Conservation (phyloP, 2,113 vertebrate genomes). For the Burhinus oedicnemus region DNA sequence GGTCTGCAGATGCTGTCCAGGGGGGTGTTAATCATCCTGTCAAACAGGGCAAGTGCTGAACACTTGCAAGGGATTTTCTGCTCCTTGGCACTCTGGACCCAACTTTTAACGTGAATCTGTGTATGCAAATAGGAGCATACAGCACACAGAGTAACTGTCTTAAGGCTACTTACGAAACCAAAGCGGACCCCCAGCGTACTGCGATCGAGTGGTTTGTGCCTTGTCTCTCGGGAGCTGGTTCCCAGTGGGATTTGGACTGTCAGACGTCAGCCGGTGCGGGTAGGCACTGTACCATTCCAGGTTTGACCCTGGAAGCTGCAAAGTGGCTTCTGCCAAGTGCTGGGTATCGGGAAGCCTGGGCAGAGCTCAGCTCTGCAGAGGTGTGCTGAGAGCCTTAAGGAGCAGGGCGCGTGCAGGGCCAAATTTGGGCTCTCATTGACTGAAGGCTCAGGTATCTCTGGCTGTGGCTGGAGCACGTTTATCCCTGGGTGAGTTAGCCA, state of each 20-base stretch:
- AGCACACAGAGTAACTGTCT: neutral
- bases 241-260: neutral
- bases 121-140: neutral
- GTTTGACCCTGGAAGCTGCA: neutral
- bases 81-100: neutral
- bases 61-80: neutral
- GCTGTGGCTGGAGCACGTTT: neutral
- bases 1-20: neutral
- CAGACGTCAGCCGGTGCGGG: fast-evolving
- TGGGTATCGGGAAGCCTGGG: neutral
- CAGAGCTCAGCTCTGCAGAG: neutral
- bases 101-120: neutral
- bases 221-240: neutral
- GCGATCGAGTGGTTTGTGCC: fast-evolving
- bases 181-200: neutral
- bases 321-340: neutral
- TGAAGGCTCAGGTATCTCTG: neutral
- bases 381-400: neutral
- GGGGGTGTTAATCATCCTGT: neutral
- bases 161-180: neutral
- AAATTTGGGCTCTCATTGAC: neutral
- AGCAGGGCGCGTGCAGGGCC: neutral
- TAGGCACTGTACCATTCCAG: fast-evolving
- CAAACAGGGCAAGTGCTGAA: neutral
- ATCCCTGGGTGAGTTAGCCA: neutral